Percentiles rank a stretch among this genome's conserved stretches.
Conservation (phyloP, 2,113 vertebrate genomes). For the Bos javanicus region DNA sequence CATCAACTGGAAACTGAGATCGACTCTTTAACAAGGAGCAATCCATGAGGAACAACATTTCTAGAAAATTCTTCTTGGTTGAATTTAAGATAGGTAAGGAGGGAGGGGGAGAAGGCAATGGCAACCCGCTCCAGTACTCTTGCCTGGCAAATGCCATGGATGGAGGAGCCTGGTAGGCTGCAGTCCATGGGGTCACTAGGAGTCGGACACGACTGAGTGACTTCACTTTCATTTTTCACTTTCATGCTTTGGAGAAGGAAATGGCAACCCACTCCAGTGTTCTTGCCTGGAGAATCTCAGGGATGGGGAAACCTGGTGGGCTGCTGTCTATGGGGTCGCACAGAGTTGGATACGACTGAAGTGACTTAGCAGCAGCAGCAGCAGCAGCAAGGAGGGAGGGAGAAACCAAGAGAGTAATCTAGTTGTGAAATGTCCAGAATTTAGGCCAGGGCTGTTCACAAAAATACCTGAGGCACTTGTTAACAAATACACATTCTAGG, state of each 20-base stretch:
- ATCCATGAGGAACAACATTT: not conserved
- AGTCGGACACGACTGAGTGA: too few species aligned
- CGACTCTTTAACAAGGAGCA: not conserved
- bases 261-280: too few species aligned
- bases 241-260: too few species aligned
- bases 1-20: not conserved
- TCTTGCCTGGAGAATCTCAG: too few species aligned
- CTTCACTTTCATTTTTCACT: too few species aligned
- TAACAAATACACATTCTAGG: not conserved
- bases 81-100: not conserved
- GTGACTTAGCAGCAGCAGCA: too few species aligned
- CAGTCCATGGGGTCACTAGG: not conserved
- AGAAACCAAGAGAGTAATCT: not conserved
- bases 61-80: not conserved
- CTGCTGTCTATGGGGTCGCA: too few species aligned
- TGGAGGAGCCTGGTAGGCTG: not conserved
- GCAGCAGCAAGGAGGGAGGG: not conserved
- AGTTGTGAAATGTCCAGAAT: not conserved
- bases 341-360: rapidly evolving
- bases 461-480: not conserved
- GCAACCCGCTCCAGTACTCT: not conserved
- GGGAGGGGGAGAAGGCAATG: not conserved
- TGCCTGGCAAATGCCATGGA: not conserved
- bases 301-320: too few species aligned
- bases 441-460: not conserved